Percentiles rank a stretch among this genome's conserved stretches.
These are phyloP conservation scores for Holotrichia oblita DNA, from an alignment of 1,140 invertebrate genomes.

Conservation along the genomic window DNA sequence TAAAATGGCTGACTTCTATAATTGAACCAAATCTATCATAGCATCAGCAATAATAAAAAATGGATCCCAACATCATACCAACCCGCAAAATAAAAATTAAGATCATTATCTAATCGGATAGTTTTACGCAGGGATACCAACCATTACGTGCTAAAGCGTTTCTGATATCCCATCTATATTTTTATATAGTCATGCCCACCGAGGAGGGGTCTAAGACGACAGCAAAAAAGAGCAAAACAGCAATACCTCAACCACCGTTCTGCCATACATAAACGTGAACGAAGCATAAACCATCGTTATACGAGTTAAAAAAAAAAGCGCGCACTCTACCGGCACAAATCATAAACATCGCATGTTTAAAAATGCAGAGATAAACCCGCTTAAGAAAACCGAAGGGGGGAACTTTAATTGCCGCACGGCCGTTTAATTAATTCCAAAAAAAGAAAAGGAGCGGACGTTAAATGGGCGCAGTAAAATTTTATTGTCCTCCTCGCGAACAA, in stretches of 20 bases:
- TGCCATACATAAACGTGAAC: not conserved
- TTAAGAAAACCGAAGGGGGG: conserved; percentile 3
- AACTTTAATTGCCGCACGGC: not conserved
- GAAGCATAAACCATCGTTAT: not conserved
- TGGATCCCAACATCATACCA: too few relatives aligned
- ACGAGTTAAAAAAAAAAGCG: not conserved
- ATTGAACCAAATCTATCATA: too few relatives aligned
- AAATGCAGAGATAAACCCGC: conserved; percentile 6
- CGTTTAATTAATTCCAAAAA: conserved; percentile 11
- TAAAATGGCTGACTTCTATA: too few relatives aligned
- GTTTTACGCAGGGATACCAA: not conserved
- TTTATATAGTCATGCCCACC: not conserved
- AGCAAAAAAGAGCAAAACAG: not conserved
- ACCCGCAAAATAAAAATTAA: not conserved
- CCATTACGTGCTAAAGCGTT: not conserved
- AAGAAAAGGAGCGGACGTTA: not conserved
- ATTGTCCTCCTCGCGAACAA: conserved; percentile 3
- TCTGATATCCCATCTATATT: not conserved
- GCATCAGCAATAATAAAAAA: too few relatives aligned
- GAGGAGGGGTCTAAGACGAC: not conserved
- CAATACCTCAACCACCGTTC: not conserved
- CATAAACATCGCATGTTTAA: conserved; percentile 3
- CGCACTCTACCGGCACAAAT: not conserved
- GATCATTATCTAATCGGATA: not conserved
- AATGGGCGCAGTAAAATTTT: conserved; percentile 2